phyloP scores from a whole-genome alignment of 2,888 invertebrate genomes.

The Spilosoma lubricipeda region DNA sequence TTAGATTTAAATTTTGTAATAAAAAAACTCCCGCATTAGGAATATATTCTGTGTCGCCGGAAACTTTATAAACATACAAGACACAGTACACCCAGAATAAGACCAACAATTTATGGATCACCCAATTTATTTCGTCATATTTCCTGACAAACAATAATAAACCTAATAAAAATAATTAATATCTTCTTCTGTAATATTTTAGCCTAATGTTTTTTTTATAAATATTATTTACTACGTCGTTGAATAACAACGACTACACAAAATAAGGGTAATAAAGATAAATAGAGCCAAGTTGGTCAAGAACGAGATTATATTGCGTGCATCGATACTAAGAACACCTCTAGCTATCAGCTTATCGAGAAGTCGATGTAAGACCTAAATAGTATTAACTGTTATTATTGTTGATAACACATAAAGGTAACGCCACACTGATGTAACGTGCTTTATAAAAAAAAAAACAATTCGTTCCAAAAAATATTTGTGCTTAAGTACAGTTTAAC shows the following conservation, averaged over 20 bases:
- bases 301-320: constrained; percentile 18
- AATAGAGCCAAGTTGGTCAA: constrained; percentile 38
- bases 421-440: not conserved
- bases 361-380: constrained; percentile 39
- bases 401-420: constrained; percentile 11
- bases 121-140: too few species aligned
- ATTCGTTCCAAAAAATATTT: not conserved
- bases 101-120: too few species aligned
- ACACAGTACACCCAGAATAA: too few species aligned
- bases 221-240: not conserved
- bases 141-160: too few species aligned
- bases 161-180: too few species aligned
- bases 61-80: too few species aligned
- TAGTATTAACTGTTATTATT: constrained; percentile 24
- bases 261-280: constrained; percentile 27
- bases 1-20: too few species aligned
- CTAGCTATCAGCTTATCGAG: constrained; percentile 44
- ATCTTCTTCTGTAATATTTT: too few species aligned
- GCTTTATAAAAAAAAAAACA: not conserved
- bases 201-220: too few species aligned
- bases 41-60: too few species aligned
- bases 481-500: not conserved
- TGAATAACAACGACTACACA: not conserved
- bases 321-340: constrained; percentile 34
- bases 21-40: too few species aligned